These are phyloP conservation scores for Poecile montanus DNA, from an alignment of 2,797 vertebrate genomes.

Conservation along the genomic window DNA sequence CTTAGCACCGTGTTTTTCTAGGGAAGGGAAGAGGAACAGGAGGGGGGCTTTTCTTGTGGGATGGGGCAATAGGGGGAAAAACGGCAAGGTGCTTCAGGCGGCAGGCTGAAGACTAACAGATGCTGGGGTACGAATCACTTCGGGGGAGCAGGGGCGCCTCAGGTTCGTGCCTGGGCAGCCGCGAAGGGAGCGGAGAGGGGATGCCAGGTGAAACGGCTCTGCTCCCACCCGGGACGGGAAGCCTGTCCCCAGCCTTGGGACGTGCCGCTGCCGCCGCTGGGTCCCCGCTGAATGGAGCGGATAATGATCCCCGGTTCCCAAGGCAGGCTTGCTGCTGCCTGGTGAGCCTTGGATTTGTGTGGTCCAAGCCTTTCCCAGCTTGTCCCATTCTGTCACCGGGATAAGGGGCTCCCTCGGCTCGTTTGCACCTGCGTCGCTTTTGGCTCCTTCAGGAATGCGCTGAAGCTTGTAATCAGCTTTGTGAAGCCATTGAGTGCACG, in stretches of 20 bases:
- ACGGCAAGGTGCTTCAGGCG: not conserved
- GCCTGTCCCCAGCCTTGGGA: slow-evolving; percentile 30
- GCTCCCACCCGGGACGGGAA: not conserved
- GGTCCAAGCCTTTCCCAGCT: slow-evolving; percentile 88
- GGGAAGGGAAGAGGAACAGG: not conserved
- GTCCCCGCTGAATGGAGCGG: slow-evolving; percentile 76
- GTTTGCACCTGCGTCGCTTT: slow-evolving; percentile 96
- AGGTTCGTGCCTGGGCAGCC: not conserved
- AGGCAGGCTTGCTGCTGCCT: slow-evolving; percentile 79
- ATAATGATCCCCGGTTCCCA: slow-evolving; percentile 84
- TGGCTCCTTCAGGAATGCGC: slow-evolving; percentile 97
- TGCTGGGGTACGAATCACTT: not conserved
- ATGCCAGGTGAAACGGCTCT: not conserved
- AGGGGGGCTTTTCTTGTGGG: not conserved
- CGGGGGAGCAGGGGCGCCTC: not conserved
- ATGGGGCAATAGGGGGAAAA: not conserved
- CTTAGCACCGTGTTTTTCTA: not conserved
- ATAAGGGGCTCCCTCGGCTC: slow-evolving; percentile 87
- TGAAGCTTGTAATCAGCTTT: slow-evolving; percentile 99
- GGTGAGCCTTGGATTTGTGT: slow-evolving; percentile 90
- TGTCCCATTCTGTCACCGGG: slow-evolving; percentile 86
- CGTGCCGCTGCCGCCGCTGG: slow-evolving; percentile 47
- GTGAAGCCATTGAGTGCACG: slow-evolving; percentile 96
- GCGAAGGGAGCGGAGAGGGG: not conserved
- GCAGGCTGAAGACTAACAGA: not conserved